Base-by-base conservation (phyloP, 2,888 invertebrate genomes). In the Amiota mariae region DNA sequence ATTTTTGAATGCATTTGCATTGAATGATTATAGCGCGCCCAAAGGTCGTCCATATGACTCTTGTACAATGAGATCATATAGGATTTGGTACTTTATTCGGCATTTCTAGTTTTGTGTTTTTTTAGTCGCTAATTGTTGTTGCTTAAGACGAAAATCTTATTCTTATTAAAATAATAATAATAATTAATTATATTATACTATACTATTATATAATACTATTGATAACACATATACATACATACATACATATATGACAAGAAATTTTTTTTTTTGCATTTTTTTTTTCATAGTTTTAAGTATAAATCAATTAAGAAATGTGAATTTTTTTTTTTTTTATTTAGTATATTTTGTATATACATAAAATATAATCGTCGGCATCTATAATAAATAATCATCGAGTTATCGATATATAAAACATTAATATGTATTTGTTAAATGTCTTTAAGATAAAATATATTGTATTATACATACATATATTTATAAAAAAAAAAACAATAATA, bases 381-480 rank as follows among this genome's bases (percentile, higher is more conserved):
- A 77, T 63, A 70, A 36, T 75, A 78, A 70, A 36, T 75, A 78
- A 71, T 66, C 73, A 75, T 73, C 70, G 59, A 68, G 67, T 70
- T 68, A 47, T 48, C 59, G 64, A 59, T 49, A 64, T 70, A 56
- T 36, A 56, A 46, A 70, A 13, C 24, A 76, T 72, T 76, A 75
- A 76, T 76, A 81, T 72, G 78, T 84, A 81, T 72, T 79, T 84
- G 84, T 81, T 84, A 81, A 79, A 72, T 85, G 81, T 82, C 85
- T 80, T 76, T 83, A 84, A 85, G 84, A 85, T 82, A 82, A 77
- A 72, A 77, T 56, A 73, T 36, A 36, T 36, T n/a, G n/a, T n/a
- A n/a, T n/a, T n/a, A n/a, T n/a, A n/a, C n/a, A n/a, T n/a, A n/a
- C n/a, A 36, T 36, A 36, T 36, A 36, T 67, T 54, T 66, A 73